Conservation (phyloP, 2,113 vertebrate species). For the Furnarius figulus region DNA sequence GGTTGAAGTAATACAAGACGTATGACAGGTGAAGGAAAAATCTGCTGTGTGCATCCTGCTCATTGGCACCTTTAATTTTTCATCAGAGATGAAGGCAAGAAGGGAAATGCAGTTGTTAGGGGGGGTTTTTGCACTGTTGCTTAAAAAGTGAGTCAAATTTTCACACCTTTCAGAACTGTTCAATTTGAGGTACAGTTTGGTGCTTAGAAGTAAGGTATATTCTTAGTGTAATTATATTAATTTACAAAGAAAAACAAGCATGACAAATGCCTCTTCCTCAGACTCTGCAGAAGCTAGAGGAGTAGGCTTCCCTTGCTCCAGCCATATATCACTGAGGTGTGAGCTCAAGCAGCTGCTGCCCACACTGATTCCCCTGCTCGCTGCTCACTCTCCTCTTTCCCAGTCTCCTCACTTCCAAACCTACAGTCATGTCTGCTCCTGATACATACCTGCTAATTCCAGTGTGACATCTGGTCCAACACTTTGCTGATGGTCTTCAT, state of each 20-base stretch:
- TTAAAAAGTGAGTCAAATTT: not conserved
- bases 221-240: not conserved
- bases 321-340: not conserved
- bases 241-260: not conserved
- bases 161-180: not conserved
- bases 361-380: fast-evolving
- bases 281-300: not conserved
- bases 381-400: not conserved
- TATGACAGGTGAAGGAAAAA: not conserved
- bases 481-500: not conserved
- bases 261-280: not conserved
- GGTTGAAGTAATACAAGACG: not conserved
- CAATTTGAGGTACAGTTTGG: not conserved
- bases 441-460: fast-evolving
- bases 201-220: not conserved
- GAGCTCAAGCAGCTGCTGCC: not conserved
- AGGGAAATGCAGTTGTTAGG: not conserved
- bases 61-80: not conserved
- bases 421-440: not conserved
- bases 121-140: not conserved
- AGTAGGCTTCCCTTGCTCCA: not conserved
- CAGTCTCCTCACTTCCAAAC: not conserved
- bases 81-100: not conserved
- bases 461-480: no score
- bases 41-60: not conserved